Evolutionary conservation across 2,888 invertebrate species (phyloP).

Genomic region (Chesias legatella): DNA sequence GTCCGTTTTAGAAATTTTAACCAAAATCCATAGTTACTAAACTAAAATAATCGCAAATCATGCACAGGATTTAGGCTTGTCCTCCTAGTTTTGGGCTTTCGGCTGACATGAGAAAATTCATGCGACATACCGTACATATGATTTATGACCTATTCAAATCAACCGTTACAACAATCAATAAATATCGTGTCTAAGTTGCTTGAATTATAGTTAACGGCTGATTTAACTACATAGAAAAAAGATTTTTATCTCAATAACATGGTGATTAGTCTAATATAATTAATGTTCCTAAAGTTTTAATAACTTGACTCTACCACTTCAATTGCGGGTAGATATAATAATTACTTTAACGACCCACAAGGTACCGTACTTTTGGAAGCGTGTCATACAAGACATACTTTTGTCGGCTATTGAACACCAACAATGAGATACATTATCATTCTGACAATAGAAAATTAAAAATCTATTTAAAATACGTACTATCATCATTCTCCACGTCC

Average conservation of each 20-base stretch:
- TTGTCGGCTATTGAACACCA: conserved; percentile 30
- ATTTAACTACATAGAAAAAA: not conserved
- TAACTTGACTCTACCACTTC: conserved; percentile 22
- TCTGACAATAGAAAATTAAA: conserved; percentile 22
- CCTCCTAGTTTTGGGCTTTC: too few relatives aligned
- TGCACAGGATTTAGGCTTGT: too few relatives aligned
- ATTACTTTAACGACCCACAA: conserved; percentile 26
- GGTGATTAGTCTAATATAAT: not conserved
- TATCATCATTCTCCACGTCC: conserved; percentile 25
- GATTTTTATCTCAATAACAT: not conserved
- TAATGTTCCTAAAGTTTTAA: conserved; percentile 13
- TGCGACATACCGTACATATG: too few relatives aligned
- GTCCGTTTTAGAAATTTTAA: too few relatives aligned
- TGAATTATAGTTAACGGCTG: too few relatives aligned
- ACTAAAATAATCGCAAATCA: too few relatives aligned
- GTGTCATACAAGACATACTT: conserved; percentile 32
- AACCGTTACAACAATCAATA: too few relatives aligned
- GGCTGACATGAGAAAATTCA: too few relatives aligned
- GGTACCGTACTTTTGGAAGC: conserved; percentile 36
- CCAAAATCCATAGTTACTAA: too few relatives aligned
- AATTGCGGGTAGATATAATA: conserved; percentile 20
- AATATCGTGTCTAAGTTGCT: too few relatives aligned
- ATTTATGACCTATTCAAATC: too few relatives aligned
- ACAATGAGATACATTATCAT: conserved; percentile 22
- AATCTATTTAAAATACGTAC: conserved; percentile 19